Evolutionary conservation across 92 coral and sea anemone species (phyloP), one percentile per base, ranked within the genome.

Genomic region (Phymanthus crucifer): DNA sequence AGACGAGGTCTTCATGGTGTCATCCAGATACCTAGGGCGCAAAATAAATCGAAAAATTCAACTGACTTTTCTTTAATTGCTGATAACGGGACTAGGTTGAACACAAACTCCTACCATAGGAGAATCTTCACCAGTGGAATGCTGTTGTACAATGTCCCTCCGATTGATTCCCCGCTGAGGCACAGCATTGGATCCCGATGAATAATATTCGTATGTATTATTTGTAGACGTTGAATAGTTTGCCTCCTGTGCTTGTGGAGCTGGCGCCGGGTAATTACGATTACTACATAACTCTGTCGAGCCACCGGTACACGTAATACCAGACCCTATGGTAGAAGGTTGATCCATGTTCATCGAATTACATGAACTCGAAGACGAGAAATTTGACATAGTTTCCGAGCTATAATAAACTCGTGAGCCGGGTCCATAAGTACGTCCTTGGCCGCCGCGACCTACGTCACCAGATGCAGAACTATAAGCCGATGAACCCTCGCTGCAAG

Each of bases 91-190:
- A 74, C 98, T 96, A 45, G 93, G 99, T 77, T 93, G 99, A n/a
- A 96, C 93, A 77, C 97, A 96, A 33, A 96, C 99, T 72, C 95
- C 99, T 23, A 96, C 98, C 99, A 96, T 93, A 29, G 98, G 98
- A 19, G 98, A 93, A 76, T 96, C 99, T 52, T 93, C 97, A 48
- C 97, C 95, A 21, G 92, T 87, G 35, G 95, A 94, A 80, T 91
- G 98, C 66, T 93, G 97, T 66, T 78, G 93, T 32, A 85, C 92
- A 57, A 87, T 88, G 57, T 93, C 94, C 79, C 94, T 80, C 69
- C 97, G 94, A 80, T 83, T 94, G 68, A 87, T 80, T 61, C 78
- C 91, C 75, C 97, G 90, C 37, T 94, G 89, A n/a, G 91, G 82
- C 80, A 83, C 78, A 68, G 95, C 83, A 81, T 91, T 91, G 57